phyloP scores from a whole-genome alignment of 2,797 vertebrate genomes.

The Sebastes steindachneri region DNA sequence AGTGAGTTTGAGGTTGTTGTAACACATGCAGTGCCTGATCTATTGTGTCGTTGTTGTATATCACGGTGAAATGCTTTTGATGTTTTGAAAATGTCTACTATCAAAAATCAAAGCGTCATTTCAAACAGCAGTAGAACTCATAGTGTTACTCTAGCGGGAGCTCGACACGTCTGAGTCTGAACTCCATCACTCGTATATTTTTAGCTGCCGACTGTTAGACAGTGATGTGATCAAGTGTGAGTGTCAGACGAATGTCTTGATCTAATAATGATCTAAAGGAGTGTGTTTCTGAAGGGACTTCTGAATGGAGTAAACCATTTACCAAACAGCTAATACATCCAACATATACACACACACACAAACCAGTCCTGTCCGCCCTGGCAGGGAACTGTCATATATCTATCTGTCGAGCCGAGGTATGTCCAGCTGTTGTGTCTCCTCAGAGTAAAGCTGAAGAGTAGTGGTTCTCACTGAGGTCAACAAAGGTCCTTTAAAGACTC shows the following conservation, averaged over 20 bases:
- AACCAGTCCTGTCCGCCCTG: neutral
- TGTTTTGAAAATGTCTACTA: neutral
- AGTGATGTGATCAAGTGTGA: constrained; percentile 40
- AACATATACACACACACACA: neutral
- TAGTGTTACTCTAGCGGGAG: neutral
- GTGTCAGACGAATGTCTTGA: constrained; percentile 11
- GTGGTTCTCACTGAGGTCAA: constrained; percentile 9
- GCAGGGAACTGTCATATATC: constrained; percentile 31
- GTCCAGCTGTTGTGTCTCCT: constrained; percentile 63
- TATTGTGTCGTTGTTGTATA: neutral
- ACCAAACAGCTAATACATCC: constrained; percentile 1
- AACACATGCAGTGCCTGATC: neutral
- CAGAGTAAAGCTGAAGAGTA: constrained; percentile 24
- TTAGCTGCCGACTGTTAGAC: constrained; percentile 35
- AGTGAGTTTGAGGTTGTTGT: neutral
- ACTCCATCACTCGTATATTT: constrained; percentile 1
- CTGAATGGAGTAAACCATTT: constrained; percentile 2
- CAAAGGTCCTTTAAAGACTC: neutral
- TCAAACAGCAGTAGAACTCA: neutral
- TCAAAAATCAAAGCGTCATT: neutral
- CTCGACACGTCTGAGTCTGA: neutral
- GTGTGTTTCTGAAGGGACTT: neutral
- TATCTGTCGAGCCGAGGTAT: constrained; percentile 41
- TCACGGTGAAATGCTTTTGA: neutral
- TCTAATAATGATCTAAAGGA: constrained; percentile 18